Base-by-base conservation (phyloP, 2,888 invertebrate genomes). In the Caenorhabditis imperialis region DNA sequence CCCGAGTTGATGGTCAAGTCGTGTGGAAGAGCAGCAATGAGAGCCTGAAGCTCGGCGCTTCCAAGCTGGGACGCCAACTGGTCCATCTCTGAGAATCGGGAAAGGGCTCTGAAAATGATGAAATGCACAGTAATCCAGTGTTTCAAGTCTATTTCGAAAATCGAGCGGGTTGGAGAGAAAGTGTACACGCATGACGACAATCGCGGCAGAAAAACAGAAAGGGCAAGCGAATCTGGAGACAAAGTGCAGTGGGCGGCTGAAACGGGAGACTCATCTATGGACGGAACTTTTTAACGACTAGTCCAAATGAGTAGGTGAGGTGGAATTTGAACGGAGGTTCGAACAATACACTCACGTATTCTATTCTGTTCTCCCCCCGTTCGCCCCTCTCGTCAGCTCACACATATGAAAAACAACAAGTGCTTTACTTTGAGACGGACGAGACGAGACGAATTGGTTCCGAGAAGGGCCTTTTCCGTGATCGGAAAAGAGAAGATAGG, bases 361-460 rank as follows among this genome's bases (percentile, higher is more conserved):
- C 22, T 51, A 22, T 62, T 45, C 53, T 44, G 14, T 51, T 12
- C 23, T 48, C 47, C 25, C 47, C 18, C 47, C 47, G 47, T 58
- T 58, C 38, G 38, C 37, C 47, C 35, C 33, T 18, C 37, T 35
- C 22, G 33, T 27, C 53, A 45, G 45, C 37, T 30, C 37, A 23
- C 48, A 45, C 55, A 54, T 42, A 47, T 55, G 63, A 67, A 67
- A 67, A 67, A 67, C 67, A 67, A 67, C 50, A 67, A 67, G 67
- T 67, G 51, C 67, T 67, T 67, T 45, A 57, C 30, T 30, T 30
- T 30, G 51, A 57, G 50, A 57, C 42, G 50, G 44, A 67, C 65
- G 53, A n/a, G n/a, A 57, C 30, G 18, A 30, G 38, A 55, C 35
- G 67, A 67, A 67, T 67, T 51, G 67, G 67, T 67, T 67, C 67